Conservation (phyloP, 2,888 invertebrate species). For the Syritta pipiens region DNA sequence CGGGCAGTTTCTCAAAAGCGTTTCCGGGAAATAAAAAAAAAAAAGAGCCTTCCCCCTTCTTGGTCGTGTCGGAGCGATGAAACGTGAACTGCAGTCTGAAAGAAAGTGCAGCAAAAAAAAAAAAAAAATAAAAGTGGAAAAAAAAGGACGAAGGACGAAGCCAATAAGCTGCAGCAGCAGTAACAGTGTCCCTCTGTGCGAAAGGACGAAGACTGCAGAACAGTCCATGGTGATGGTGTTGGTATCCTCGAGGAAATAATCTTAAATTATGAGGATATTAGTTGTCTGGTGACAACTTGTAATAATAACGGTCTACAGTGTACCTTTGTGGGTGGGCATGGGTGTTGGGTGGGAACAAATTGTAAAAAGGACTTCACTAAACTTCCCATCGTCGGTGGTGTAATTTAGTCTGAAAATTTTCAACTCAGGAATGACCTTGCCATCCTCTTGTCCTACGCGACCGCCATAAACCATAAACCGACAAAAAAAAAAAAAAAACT, state of each 20-base stretch:
- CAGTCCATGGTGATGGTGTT: slow-evolving; percentile 2
- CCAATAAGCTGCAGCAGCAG: slow-evolving; percentile 66
- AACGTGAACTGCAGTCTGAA: slow-evolving; percentile 57
- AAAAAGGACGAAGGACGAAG: slow-evolving; percentile 23
- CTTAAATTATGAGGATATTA: slow-evolving; percentile 73
- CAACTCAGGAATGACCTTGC: slow-evolving; percentile 47
- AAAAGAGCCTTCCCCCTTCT: slow-evolving; percentile 26
- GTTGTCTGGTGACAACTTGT: slow-evolving; percentile 72
- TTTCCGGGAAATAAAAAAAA: slow-evolving; percentile 2
- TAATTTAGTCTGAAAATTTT: slow-evolving; percentile 53
- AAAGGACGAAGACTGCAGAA: slow-evolving; percentile 41
- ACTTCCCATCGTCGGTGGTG: slow-evolving; percentile 7
- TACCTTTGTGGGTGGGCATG: background rate
- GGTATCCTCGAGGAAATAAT: slow-evolving; percentile 70
- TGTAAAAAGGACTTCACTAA: slow-evolving; percentile 13
- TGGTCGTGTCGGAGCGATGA: slow-evolving; percentile 49
- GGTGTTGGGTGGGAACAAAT: background rate
- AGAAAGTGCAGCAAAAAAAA: background rate
- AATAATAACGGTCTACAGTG: slow-evolving; percentile 66
- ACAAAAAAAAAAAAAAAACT: too few species aligned
- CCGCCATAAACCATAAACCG: slow-evolving; percentile 38
- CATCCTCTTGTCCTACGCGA: slow-evolving; percentile 27
- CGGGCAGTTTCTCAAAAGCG: slow-evolving; percentile 43
- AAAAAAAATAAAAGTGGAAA: background rate
- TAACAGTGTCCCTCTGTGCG: slow-evolving; percentile 7